Base-by-base conservation (phyloP, 2,113 vertebrate genomes). In the Marcusenius ussheri region DNA sequence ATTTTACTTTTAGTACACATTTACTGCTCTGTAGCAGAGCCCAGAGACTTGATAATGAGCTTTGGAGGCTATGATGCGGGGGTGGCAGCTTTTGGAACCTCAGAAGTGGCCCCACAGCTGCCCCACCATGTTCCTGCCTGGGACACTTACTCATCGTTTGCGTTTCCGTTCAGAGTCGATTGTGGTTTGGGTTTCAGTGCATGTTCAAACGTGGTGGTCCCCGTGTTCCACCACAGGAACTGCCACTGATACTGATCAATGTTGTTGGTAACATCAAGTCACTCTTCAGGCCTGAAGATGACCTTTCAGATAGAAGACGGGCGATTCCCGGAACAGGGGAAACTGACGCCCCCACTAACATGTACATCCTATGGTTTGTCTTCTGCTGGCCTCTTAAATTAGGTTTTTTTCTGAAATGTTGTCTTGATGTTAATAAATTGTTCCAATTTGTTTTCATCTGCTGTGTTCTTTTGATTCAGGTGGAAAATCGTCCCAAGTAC, bases 401-500 rank as follows among this genome's bases (percentile, higher is more conserved):
- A 31, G 13, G 27, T 47, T 39, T 15, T 42, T 39, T 85, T 45
- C 66, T 27, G 42, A 56, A 27, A 11, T 83, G 2, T 50, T 58
- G 21, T 42, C 24, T 35, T 13, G 24, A 27, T 15, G 50, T 31
- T 50, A 50, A 42, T 77, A 31, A 56, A 15, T 51, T 51, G 46
- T 53, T 45, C 49, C 31, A 7, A 21, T 80, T 56, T 56, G 42
- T 90, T 91, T 92, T 93, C 39, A 47, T 83, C 91, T 35, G 91
- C 90, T 70, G 62, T 84, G 8, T n/a, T 83, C 91, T 91, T 93
- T 91, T 74, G 27, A 88, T 91, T 90, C 92, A 99, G 98, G 98
- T 99, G 93, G 97, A 98, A 93, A 99, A 97, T 92, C 95, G 98
- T 93, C 98, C 98, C 87, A 99, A 99, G 95, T 98, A 99, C 94